Evolutionary conservation across 2,797 vertebrate genomes (phyloP).

Genomic region (Myotis findleyi): DNA sequence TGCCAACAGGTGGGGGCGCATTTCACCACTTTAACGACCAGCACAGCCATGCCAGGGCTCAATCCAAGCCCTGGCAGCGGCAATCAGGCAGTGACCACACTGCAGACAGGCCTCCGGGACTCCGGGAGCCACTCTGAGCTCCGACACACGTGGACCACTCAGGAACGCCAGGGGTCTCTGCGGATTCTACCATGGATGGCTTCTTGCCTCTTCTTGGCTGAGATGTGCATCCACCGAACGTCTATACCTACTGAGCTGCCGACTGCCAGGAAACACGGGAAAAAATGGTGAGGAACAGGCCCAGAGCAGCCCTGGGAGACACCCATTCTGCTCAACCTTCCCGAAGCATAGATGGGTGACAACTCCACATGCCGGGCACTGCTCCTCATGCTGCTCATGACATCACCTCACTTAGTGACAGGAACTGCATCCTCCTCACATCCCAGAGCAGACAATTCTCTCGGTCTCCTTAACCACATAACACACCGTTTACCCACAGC

Average conservation of each 20-base stretch:
- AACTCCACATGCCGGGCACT: accelerated
- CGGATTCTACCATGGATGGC: neutral
- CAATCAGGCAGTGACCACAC: accelerated
- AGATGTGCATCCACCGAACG: neutral
- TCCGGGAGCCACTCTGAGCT: neutral
- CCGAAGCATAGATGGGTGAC: accelerated
- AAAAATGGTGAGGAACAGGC: accelerated
- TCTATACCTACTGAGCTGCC: neutral
- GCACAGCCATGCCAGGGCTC: neutral
- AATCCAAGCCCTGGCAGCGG: neutral
- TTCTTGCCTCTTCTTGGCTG: neutral
- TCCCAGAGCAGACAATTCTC: accelerated
- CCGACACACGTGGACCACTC: accelerated
- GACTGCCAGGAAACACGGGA: neutral
- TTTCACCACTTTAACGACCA: neutral
- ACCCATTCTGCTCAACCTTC: neutral
- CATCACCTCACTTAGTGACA: neutral
- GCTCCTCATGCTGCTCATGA: accelerated
- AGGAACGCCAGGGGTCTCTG: accelerated
- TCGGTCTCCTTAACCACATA: neutral
- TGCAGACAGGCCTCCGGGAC: neutral
- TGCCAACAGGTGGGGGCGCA: accelerated
- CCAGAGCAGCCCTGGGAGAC: accelerated
- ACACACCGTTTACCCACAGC: too few species aligned
- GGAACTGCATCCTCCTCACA: neutral